Conservation (phyloP, 2,797 vertebrate genomes). For the Mormyrus proboscirostris region DNA sequence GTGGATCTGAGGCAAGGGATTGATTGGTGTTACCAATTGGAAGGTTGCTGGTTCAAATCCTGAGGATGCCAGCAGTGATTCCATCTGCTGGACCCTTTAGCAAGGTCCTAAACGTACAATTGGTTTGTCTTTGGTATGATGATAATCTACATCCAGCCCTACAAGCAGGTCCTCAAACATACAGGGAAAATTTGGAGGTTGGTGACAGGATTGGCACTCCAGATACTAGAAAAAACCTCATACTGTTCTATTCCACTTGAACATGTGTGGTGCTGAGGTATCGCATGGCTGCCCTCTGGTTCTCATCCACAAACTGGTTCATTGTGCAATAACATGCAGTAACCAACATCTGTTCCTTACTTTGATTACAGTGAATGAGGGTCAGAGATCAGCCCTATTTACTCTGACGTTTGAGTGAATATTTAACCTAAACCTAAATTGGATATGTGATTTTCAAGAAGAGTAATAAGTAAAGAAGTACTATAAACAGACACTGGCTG, state of each 20-base stretch:
- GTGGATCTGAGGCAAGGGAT: neutral
- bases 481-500: neutral
- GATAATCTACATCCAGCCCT: neutral
- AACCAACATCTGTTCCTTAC: neutral
- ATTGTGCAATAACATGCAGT: neutral
- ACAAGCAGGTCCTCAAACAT: neutral
- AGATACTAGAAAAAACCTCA: neutral
- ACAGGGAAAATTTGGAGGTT: neutral
- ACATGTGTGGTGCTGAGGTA: neutral
- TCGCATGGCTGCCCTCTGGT: neutral
- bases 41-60: neutral
- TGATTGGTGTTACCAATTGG: neutral
- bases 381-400: neutral
- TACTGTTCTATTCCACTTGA: neutral
- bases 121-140: neutral
- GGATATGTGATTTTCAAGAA: neutral
- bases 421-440: neutral
- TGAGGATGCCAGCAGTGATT: neutral
- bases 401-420: neutral
- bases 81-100: neutral
- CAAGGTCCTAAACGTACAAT: neutral
- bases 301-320: neutral
- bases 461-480: neutral
- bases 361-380: neutral
- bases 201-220: neutral